phyloP scores from a whole-genome alignment of 2,888 invertebrate species.

The Hirtodrosophila trivittata region DNA sequence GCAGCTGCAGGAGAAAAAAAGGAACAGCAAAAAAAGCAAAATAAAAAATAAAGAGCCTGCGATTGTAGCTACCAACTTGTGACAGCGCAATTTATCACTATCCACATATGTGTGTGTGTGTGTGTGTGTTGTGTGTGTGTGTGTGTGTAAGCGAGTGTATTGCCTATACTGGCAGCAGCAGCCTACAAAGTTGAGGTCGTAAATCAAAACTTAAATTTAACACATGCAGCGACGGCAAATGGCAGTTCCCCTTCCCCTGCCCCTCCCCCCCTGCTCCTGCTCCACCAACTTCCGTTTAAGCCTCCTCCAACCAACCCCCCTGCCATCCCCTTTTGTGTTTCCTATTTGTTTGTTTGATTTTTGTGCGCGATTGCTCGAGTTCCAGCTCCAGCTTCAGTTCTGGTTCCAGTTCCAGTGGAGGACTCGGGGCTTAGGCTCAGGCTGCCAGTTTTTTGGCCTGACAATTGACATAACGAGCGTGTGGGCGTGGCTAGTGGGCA shows the following conservation, averaged over 20 bases:
- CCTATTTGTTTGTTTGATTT: constrained; percentile 55
- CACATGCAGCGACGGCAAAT: constrained; percentile 75
- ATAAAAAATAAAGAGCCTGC: constrained; percentile 39
- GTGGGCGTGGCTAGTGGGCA: constrained; percentile 38
- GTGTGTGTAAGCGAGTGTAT: constrained; percentile 40
- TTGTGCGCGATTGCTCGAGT: constrained; percentile 15
- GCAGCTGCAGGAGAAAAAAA: constrained; percentile 49
- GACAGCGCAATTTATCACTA: constrained; percentile 83
- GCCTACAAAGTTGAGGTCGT: constrained; percentile 78
- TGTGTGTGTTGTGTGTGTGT: constrained; percentile 14
- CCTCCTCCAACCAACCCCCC: constrained; percentile 15
- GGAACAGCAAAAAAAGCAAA: constrained; percentile 2
- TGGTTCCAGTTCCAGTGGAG: not conserved
- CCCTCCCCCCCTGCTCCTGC: not conserved
- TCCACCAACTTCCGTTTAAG: not conserved
- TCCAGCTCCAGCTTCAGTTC: not conserved
- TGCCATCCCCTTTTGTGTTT: constrained; percentile 59
- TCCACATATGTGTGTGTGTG: constrained; percentile 37
- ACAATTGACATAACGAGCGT: constrained; percentile 57
- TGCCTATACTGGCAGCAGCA: constrained; percentile 60
- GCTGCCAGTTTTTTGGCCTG: constrained; percentile 20
- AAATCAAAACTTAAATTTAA: constrained; percentile 82
- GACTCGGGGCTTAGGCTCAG: too few species aligned
- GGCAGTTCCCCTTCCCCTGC: constrained; percentile 55
- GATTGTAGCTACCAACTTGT: constrained; percentile 78